Percentiles rank a stretch among this genome's conserved stretches.
Evolutionary conservation across 2,113 vertebrate genomes (phyloP).

Genomic region (Nyctibius bracteatus): DNA sequence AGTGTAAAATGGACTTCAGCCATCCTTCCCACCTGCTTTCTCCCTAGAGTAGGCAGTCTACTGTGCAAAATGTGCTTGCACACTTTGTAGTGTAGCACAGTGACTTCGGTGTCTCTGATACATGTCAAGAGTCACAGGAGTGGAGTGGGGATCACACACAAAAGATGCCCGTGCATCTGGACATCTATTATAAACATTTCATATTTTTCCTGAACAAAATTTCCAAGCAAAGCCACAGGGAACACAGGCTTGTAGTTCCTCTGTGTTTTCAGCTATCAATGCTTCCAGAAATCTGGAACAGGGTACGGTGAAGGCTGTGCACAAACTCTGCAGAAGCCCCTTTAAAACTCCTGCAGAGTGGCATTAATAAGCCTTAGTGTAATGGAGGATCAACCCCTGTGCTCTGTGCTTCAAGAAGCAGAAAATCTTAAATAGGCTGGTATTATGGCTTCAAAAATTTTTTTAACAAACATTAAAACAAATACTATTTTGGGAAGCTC

Average conservation of each 20-base stretch:
- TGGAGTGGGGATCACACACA: neutral
- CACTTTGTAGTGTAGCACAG: neutral
- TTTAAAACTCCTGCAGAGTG: neutral
- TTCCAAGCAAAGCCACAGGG: neutral
- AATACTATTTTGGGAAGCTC: neutral
- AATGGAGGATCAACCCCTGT: neutral
- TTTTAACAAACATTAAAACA: neutral
- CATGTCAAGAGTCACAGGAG: accelerated
- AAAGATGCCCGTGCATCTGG: neutral
- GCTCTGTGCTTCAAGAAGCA: constrained; percentile 14
- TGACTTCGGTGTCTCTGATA: neutral
- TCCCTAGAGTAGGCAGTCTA: neutral
- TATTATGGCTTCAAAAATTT: neutral
- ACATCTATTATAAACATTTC: neutral
- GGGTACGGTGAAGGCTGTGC: neutral
- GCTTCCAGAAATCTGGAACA: neutral
- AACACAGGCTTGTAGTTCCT: neutral
- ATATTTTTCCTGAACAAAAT: neutral
- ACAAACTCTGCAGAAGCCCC: neutral
- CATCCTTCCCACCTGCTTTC: neutral
- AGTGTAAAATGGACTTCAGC: neutral
- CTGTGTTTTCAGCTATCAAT: neutral
- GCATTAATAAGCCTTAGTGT: neutral
- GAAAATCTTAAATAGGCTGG: neutral
- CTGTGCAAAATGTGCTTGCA: neutral